phyloP scores from a whole-genome alignment of 2,113 vertebrate genomes.

The Desmodus rotundus region DNA sequence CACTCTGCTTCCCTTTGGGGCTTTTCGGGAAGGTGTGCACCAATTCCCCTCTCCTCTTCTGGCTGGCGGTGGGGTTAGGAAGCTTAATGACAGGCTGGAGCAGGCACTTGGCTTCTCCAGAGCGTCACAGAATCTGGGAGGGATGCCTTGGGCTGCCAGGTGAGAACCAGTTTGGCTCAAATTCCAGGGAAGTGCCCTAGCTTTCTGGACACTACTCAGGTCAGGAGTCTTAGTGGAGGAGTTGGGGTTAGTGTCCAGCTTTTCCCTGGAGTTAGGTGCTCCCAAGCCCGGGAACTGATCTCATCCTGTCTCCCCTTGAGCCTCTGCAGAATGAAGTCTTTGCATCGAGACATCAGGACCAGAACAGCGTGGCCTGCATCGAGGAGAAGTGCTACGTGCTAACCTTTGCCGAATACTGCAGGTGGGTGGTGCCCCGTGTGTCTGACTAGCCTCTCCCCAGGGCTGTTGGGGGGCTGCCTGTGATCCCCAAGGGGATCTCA shows the following conservation, averaged over 20 bases:
- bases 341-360: conserved; percentile 97
- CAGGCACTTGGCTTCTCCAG: not conserved
- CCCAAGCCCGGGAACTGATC: not conserved
- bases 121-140: not conserved
- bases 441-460: not conserved
- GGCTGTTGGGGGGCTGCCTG: not conserved
- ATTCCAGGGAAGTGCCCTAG: not conserved
- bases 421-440: conserved; percentile 81
- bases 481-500: not conserved
- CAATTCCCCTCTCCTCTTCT: not conserved
- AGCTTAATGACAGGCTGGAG: not conserved
- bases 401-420: conserved; percentile 99
- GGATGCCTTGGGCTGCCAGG: not conserved
- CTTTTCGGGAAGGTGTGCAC: not conserved
- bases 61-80: not conserved
- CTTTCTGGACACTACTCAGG: not conserved
- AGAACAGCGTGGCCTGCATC: conserved; percentile 99
- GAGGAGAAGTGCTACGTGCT: conserved; percentile 99
- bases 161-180: not conserved
- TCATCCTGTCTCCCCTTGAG: conserved; percentile 53
- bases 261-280: not conserved
- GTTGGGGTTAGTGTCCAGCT: not conserved
- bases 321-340: conserved; percentile 95
- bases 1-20: not conserved
- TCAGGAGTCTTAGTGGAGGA: not conserved